Base-by-base conservation (phyloP, 2,113 vertebrate genomes). In the Cinclus mexicanus region DNA sequence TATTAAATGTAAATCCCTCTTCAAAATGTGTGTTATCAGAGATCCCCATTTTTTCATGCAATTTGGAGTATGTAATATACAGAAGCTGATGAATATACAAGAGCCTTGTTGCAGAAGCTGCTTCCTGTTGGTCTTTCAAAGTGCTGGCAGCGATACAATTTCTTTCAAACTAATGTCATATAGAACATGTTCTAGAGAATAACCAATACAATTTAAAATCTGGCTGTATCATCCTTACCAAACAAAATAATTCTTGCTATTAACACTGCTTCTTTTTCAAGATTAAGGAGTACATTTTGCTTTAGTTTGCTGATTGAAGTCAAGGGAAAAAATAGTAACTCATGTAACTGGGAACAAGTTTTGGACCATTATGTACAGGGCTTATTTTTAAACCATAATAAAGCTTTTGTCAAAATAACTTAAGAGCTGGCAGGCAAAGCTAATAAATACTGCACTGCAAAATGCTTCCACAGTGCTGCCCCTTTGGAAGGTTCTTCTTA, bases 1-100 rank as follows among this genome's bases (percentile, higher is more conserved):
- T 98, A 98, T 98, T 98, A 98, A 98, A 98, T 98, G 97, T 98
- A 96, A 97, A 97, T 98, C 97, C 98, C 98, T 98, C 98, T 98
- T 96, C 91, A 94, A 96, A 97, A 93, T 53, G 64, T 77, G 39
- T 69, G 83, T 94, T 97, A 93, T 81, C 83, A 4, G 93, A 90
- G 70, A 97, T 90, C 68, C 53, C 59, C 56, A 86, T 83, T 89
- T 96, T 97, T 96, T 60, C 84, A 72, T 53, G 89, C 90, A 95
- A 96, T 97, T 95, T 95, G 89, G 94, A 95, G 85, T 86, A 87
- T 82, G 72, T 74, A 96, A 96, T 81, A 91, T 88, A 77, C 63
- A 85, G 74, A 28, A 83, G 82, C 71, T 92, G 96, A 96, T 90
- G 95, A 95, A 95, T 92, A 93, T 65, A 89, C 60, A 94, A 90